Percentiles rank a stretch among this genome's conserved stretches.
Evolutionary conservation across 2,888 invertebrate genomes (phyloP).

Genomic region (Pandemis heparana): DNA sequence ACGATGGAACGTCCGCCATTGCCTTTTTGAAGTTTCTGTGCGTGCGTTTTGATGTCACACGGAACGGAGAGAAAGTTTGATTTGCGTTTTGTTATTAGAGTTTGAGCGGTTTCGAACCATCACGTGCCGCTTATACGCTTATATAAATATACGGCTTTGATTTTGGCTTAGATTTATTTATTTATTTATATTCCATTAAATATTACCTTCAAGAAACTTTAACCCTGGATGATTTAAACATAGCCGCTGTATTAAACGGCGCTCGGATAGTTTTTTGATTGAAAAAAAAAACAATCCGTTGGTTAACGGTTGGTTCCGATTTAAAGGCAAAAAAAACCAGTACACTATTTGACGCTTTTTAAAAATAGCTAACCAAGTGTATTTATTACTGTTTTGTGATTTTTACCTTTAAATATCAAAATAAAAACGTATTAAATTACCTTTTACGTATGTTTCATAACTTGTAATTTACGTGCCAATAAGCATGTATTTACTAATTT

Average conservation of each 20-base stretch:
- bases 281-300: too few relatives aligned
- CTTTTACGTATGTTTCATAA: too few relatives aligned
- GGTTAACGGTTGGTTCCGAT: neutral
- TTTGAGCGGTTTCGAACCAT: neutral
- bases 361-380: neutral
- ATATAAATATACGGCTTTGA: too few relatives aligned
- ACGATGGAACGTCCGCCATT: constrained; percentile 47
- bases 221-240: neutral
- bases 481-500: neutral
- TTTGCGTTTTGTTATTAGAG: neutral
- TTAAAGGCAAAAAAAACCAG: neutral
- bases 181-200: too few relatives aligned
- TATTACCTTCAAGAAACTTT: too few relatives aligned
- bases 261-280: neutral
- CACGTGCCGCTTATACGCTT: neutral
- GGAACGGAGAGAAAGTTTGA: neutral
- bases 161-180: too few relatives aligned
- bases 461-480: too few relatives aligned
- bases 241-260: neutral
- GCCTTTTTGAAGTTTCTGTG: constrained; percentile 45
- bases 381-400: neutral
- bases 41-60: constrained; percentile 39
- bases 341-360: neutral
- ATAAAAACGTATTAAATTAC: too few relatives aligned
- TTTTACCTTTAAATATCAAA: neutral